Evolutionary conservation across 2,797 vertebrate genomes (phyloP).

Genomic region (Catamblyrhynchus diadema): DNA sequence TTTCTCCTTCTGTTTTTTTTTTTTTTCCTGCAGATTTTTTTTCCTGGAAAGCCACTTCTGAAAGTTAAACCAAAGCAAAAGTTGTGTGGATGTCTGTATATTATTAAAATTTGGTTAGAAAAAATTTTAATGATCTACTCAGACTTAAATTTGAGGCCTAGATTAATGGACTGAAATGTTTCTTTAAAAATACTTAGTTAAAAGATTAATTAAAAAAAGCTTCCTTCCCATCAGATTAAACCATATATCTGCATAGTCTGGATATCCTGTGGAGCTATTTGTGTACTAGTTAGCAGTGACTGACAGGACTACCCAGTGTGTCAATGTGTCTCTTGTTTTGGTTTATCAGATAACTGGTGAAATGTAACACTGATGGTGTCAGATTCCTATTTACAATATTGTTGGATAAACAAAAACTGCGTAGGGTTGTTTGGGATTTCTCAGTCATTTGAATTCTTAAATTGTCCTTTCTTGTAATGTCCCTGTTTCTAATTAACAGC

Average conservation of each 20-base stretch:
- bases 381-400: slow-evolving; percentile 66
- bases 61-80: neutral
- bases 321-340: slow-evolving; percentile 45
- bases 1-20: neutral
- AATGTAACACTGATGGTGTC: slow-evolving; percentile 71
- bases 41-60: neutral
- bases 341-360: slow-evolving; percentile 76
- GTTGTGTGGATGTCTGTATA: fast-evolving
- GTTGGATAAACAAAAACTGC: slow-evolving; percentile 71
- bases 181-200: neutral
- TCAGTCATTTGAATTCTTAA: slow-evolving; percentile 72
- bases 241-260: neutral
- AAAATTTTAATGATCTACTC: neutral
- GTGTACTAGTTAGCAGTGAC: slow-evolving; percentile 56
- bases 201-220: neutral
- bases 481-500: slow-evolving; percentile 76
- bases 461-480: slow-evolving; percentile 51
- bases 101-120: neutral
- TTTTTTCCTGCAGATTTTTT: neutral
- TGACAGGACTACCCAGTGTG: slow-evolving; percentile 68
- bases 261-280: neutral
- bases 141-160: neutral
- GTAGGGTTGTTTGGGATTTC: slow-evolving; percentile 60
- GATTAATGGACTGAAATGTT: neutral
- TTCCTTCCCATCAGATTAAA: neutral